Conservation (phyloP, 2,888 invertebrate genomes). For the Falcaria lacertinaria region DNA sequence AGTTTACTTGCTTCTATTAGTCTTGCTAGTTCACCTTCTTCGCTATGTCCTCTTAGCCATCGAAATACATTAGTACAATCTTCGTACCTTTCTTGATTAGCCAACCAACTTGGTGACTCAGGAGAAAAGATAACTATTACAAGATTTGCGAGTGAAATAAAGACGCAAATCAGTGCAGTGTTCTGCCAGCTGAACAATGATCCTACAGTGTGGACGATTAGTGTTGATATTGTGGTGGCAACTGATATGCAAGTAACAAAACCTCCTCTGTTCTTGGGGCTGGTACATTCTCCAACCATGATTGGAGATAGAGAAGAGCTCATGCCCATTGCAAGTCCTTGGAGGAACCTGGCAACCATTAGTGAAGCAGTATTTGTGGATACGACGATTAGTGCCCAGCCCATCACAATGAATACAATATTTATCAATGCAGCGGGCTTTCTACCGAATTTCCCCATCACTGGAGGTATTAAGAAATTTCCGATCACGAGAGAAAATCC, state of each 20-base stretch:
- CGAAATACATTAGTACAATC: constrained; percentile 73
- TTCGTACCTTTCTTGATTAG: constrained; percentile 66
- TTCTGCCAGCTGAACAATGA: constrained; percentile 74
- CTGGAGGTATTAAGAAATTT: constrained; percentile 21
- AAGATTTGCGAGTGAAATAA: constrained; percentile 58
- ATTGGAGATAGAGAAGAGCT: constrained; percentile 51
- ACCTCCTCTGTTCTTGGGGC: constrained; percentile 74
- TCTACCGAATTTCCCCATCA: constrained; percentile 70
- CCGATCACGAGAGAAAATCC: constrained; percentile 27
- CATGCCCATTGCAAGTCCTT: constrained; percentile 60
- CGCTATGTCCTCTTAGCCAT: constrained; percentile 69
- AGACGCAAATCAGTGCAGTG: constrained; percentile 62
- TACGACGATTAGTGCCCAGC: constrained; percentile 63
- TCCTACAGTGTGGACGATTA: constrained; percentile 78
- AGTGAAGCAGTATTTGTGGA: constrained; percentile 37
- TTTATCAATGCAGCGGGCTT: constrained; percentile 55
- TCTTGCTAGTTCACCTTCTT: constrained; percentile 43
- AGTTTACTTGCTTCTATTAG: constrained; percentile 38
- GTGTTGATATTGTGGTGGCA: constrained; percentile 74
- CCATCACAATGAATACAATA: constrained; percentile 54
- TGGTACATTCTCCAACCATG: constrained; percentile 64
- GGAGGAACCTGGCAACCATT: constrained; percentile 25
- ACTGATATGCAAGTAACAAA: constrained; percentile 73
- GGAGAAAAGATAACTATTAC: constrained; percentile 49
- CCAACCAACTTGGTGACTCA: constrained; percentile 82